Base-by-base conservation (phyloP, 2,113 vertebrate species). In the Pluvianellus socialis region DNA sequence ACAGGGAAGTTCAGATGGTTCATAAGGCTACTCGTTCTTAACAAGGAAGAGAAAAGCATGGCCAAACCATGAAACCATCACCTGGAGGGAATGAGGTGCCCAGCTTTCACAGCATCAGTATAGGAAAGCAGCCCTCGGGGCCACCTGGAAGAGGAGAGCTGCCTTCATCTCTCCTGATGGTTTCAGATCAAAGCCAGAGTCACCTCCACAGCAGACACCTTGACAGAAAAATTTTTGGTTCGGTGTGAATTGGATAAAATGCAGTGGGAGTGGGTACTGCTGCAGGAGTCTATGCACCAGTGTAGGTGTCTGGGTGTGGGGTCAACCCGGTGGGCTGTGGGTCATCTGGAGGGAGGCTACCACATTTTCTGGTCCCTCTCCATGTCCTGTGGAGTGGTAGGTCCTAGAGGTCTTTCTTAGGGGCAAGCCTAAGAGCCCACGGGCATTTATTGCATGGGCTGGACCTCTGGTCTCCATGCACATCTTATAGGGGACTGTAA, bases 211-310 rank as follows among this genome's bases (percentile, higher is more conserved):
- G 58, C 28, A 59, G 59, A 16, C 16, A 62, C 58, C 63, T 61
- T 70, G 55, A 10, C 14, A n/a, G 5, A 50, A 90, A 45, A 32
- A 42, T 2, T 55, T 58, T 32, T 35, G 22, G 8, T 9, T 66
- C 12, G 2, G 17, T 5, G 21, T 47, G 40, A 42, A 33, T 17
- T 23, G 42, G 27, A 20, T 76, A 62, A 89, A 71, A 73, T 2
- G 14, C 40, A 28, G 6, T 18, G 18, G 45, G 66, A 61, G 23
- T 12, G 17, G n/a, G 16, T 0, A 2, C 1, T 53, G n/a, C 24
- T 61, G 56, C 38, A 62, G 11, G 62, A 67, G 74, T n/a, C 4
- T 4, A 5, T n/a, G 70, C 30, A 44, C 13, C 3, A 1, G 16
- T 18, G 12, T 14, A 40, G 6, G 1, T 23, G 14, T 56, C 12